Percentiles rank a stretch among this genome's conserved stretches.
These are phyloP conservation scores for Palythoa grandis DNA, from an alignment of 92 coral and sea anemone species.

Conservation along the genomic window DNA sequence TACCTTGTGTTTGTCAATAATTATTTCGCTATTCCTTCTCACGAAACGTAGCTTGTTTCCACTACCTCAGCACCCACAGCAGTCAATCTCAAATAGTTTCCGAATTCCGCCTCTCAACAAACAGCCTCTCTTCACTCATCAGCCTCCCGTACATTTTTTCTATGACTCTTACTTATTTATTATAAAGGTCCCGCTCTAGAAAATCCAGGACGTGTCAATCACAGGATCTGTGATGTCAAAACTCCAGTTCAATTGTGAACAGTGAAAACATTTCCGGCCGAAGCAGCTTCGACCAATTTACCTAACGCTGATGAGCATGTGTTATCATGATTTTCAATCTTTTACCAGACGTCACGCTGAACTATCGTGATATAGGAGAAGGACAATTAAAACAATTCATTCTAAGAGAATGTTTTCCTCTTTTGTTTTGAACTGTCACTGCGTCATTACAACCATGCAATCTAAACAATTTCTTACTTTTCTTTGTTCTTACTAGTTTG, in stretches of 20 bases:
- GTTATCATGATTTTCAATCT: slow-evolving; percentile 19
- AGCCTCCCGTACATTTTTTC: slow-evolving; percentile 14
- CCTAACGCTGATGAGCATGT: neutral
- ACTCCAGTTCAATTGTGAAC: slow-evolving; percentile 36
- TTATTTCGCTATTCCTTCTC: neutral
- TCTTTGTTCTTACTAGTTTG: neutral
- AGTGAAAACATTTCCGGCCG: slow-evolving; percentile 34
- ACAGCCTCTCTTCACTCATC: slow-evolving; percentile 34
- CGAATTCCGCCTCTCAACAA: slow-evolving; percentile 37
- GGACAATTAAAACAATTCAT: neutral
- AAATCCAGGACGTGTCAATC: slow-evolving; percentile 32
- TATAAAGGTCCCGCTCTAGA: slow-evolving; percentile 26
- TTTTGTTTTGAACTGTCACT: slow-evolving; percentile 29
- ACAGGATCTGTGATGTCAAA: slow-evolving; percentile 43
- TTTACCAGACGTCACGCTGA: slow-evolving; percentile 44
- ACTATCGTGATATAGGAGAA: slow-evolving; percentile 19
- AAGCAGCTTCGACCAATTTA: neutral
- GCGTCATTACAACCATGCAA: slow-evolving; percentile 26
- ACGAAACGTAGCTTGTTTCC: neutral
- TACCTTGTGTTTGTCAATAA: neutral
- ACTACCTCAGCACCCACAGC: slow-evolving; percentile 6
- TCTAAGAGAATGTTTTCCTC: neutral
- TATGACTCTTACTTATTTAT: neutral
- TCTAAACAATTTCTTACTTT: neutral
- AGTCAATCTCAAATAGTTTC: slow-evolving; percentile 40